Conservation (phyloP, 2,888 invertebrate genomes). For the Luffia ferchaultella region DNA sequence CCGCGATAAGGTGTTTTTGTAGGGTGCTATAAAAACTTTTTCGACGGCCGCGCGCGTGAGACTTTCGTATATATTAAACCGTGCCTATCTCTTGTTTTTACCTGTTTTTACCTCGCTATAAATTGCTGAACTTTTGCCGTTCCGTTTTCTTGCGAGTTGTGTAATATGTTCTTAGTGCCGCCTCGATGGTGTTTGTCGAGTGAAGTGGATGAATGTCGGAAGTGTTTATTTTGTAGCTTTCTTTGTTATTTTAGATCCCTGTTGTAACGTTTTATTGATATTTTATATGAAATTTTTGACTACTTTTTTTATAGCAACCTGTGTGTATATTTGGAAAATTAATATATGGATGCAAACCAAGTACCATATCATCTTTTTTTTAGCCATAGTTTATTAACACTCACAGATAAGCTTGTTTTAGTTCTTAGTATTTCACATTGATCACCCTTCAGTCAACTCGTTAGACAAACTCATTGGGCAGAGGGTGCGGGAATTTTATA, state of each 20-base stretch:
- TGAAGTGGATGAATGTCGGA: not conserved
- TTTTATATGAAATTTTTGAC: no score
- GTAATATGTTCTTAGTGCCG: not conserved
- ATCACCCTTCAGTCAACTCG: no score
- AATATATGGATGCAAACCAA: no score
- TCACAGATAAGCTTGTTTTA: no score
- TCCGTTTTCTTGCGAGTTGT: not conserved
- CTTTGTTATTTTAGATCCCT: not conserved
- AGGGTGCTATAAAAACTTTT: not conserved
- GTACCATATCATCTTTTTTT: no score
- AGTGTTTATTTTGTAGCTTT: not conserved
- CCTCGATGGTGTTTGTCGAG: not conserved
- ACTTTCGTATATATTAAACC: not conserved
- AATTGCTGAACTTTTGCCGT: not conserved
- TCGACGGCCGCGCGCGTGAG: not conserved
- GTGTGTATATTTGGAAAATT: no score
- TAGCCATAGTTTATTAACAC: no score
- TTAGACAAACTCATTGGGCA: no score
- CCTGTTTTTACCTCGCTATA: not conserved
- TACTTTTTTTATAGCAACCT: no score
- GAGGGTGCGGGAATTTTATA: no score
- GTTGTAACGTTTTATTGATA: no score
- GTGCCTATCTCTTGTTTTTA: not conserved
- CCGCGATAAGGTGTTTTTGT: not conserved
- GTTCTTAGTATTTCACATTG: no score